Percentiles rank a stretch among this genome's conserved stretches.
These are phyloP conservation scores for Willowsia nigromaculata DNA, from an alignment of 2,888 invertebrate genomes.

Conservation along the genomic window DNA sequence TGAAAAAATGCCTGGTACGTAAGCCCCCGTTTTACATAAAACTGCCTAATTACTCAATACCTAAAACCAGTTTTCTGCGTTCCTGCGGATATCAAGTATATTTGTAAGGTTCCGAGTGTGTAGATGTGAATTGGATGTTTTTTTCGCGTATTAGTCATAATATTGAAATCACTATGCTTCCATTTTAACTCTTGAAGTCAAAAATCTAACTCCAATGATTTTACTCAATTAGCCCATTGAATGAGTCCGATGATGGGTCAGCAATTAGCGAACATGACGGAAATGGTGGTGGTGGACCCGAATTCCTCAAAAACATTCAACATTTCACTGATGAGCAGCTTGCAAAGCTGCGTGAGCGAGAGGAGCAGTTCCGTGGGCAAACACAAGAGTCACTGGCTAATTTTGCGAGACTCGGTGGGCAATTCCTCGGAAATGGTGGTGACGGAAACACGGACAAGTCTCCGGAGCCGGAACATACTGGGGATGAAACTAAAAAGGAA, in stretches of 20 bases:
- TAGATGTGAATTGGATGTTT: too few species aligned
- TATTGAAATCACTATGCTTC: too few species aligned
- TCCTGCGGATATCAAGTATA: too few species aligned
- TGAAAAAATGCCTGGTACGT: too few species aligned
- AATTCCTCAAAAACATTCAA: conserved; percentile 24
- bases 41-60: neutral
- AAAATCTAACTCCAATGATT: too few species aligned
- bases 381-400: conserved; percentile 20
- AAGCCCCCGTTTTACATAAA: too few species aligned
- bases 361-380: neutral
- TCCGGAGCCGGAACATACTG: neutral
- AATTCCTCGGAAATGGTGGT: conserved; percentile 12
- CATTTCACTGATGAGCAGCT: neutral
- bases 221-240: neutral
- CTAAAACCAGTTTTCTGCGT: neutral
- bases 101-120: too few species aligned
- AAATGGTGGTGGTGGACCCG: neutral
- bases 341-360: neutral
- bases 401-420: conserved; percentile 66
- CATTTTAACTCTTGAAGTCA: too few species aligned
- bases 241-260: neutral
- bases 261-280: neutral
- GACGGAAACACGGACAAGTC: neutral
- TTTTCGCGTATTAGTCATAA: too few species aligned
- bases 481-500: neutral